These are phyloP conservation scores for Aplocera efformata DNA, from an alignment of 2,888 invertebrate species.

Conservation along the genomic window DNA sequence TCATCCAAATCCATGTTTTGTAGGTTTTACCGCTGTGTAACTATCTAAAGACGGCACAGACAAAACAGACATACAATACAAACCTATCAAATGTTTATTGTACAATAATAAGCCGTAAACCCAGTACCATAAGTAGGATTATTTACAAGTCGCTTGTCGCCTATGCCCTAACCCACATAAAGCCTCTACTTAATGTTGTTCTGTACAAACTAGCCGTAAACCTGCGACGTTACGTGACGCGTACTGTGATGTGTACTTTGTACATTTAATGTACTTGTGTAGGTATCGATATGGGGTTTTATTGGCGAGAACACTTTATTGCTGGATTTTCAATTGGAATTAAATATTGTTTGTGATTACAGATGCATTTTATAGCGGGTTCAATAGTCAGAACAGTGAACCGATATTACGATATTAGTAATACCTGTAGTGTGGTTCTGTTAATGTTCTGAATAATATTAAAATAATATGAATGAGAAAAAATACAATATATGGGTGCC, in stretches of 20 bases:
- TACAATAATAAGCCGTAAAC: no score
- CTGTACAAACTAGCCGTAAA: constrained; percentile 22
- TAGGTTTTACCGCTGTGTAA: no score
- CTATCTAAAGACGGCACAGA: no score
- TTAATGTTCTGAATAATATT: no score
- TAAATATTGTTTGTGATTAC: constrained; percentile 2
- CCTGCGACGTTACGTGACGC: constrained; percentile 20
- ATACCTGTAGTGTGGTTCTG: no score
- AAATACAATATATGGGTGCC: no score
- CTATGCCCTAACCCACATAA: constrained; percentile 14
- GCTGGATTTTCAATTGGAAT: constrained; percentile 8
- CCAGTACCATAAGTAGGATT: constrained; percentile 1
- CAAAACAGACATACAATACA: no score
- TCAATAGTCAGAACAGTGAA: background rate
- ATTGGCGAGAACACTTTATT: constrained; percentile 4
- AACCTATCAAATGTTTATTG: background rate
- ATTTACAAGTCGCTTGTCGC: constrained; percentile 10
- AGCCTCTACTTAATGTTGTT: constrained; percentile 16
- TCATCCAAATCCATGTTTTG: no score
- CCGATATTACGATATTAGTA: no score
- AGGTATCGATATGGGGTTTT: constrained; percentile 3
- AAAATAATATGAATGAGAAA: no score
- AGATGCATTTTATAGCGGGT: constrained; percentile 6
- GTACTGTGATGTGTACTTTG: constrained; percentile 23
- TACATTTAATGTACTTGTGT: constrained; percentile 13